A percentile compares a stretch with the other conserved stretches of the same genome.
Conservation (phyloP, 2,888 invertebrate species). For the Habroteleia sp. region DNA sequence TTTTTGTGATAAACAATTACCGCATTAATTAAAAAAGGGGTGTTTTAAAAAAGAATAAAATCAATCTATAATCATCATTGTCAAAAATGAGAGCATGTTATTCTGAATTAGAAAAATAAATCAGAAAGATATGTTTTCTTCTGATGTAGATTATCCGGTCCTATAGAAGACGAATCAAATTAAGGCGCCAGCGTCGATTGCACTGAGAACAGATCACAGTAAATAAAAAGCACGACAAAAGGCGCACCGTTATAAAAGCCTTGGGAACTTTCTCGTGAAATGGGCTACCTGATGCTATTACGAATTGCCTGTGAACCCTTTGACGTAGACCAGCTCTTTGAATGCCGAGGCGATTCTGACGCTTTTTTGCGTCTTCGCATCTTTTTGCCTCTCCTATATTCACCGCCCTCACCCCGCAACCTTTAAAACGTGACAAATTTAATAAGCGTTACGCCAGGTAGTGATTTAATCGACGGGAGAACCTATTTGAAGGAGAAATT, state of each 20-base stretch:
- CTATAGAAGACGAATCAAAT: constrained; percentile 27
- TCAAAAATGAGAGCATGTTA: constrained; percentile 3
- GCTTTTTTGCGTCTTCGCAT: constrained; percentile 54
- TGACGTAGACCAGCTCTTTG: constrained; percentile 55
- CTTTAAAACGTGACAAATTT: constrained; percentile 63
- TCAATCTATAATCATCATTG: too few relatives aligned
- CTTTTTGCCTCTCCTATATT: constrained; percentile 38
- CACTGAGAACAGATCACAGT: constrained; percentile 42
- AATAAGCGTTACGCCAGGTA: constrained; percentile 54
- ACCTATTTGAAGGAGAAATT: constrained; percentile 38
- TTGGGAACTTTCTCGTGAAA: constrained; percentile 49
- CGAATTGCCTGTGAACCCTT: constrained; percentile 58
- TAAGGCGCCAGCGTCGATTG: constrained; percentile 27
- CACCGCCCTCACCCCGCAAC: constrained; percentile 13
- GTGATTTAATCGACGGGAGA: constrained; percentile 57
- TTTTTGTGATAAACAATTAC: too few relatives aligned
- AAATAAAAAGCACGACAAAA: constrained; percentile 50
- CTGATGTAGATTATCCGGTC: constrained; percentile 16
- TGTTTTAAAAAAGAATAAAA: too few relatives aligned
- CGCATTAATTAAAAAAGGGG: too few relatives aligned
- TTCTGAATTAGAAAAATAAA: constrained; percentile 21
- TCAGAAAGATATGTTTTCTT: constrained; percentile 6
- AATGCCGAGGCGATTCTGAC: constrained; percentile 47
- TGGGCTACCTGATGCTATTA: constrained; percentile 58
- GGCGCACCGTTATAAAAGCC: constrained; percentile 49